Evolutionary conservation across 2,888 invertebrate genomes (phyloP), one percentile per base, ranked within the genome.

Genomic region (Hoplodrina ambigua): DNA sequence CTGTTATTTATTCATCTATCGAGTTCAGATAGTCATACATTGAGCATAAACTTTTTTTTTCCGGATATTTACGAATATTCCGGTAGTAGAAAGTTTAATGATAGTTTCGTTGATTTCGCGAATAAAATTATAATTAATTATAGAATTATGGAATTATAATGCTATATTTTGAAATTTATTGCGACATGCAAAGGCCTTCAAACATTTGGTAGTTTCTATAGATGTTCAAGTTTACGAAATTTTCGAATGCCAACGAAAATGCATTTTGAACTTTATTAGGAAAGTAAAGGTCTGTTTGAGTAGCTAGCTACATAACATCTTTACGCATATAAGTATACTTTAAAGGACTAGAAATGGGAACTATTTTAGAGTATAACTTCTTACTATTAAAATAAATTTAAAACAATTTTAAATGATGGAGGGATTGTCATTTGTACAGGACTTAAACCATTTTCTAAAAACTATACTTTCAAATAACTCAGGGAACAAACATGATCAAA

Each of bases 41-140:
- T 50, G 13, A 10, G 46, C 10, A 11, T 13, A 3, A 3, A 49
- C 33, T n/a, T 11, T 57, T 44, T 25, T 37, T 44, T 53, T 53
- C 20, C 11, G 59, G 15, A 52, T 64, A 52, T 44, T 19, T 57
- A 37, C n/a, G 8, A 33, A 53, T 7, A 60, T 73, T 60, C 62
- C 4, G 15, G 20, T 54, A 67, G 70, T 79, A 79, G 78, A 78
- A 78, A 78, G 78, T 78, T 62, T 20, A 33, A n/a, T 50, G 17
- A 53, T 69, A 73, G 55, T 73, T 78, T 63, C 33, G 44, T 60
- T n/a, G 56, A 61, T 20, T 74, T 67, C 25, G 52, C 66, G 64
- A 70, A 64, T 55, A 49, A 69, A 64, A 63, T 66, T 37, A 66
- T 15, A 25, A 37, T 73, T 52, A 44, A 65, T 25, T 55, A 73